Conservation (phyloP, 1,140 invertebrate species). For the Drosophila equinoxialis region DNA sequence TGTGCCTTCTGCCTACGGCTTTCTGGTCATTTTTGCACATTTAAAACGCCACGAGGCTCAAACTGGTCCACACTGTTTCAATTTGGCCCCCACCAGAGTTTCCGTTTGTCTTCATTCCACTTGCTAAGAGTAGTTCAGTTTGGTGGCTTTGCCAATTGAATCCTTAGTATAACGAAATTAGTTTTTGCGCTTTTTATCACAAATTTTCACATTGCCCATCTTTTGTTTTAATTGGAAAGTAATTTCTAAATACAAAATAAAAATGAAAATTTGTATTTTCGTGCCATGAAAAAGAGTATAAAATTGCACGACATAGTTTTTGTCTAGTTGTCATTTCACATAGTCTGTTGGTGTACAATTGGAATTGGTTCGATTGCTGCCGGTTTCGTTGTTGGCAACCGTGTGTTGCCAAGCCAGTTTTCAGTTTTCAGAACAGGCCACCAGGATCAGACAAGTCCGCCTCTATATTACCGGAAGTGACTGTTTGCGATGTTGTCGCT, state of each 20-base stretch:
- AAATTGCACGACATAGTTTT: neutral
- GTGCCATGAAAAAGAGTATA: neutral
- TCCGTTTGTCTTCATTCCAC: conserved; percentile 42
- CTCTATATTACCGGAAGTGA: conserved; percentile 47
- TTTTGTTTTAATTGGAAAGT: conserved; percentile 1
- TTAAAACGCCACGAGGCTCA: conserved; percentile 58
- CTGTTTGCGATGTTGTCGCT: conserved; percentile 48
- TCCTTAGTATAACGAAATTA: neutral
- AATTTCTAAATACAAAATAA: neutral
- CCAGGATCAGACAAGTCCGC: neutral
- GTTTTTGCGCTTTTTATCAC: neutral
- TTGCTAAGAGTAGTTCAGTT: conserved; percentile 11
- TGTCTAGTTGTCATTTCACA: neutral
- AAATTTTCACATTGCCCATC: neutral
- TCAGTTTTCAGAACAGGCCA: neutral
- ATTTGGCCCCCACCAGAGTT: conserved; percentile 58
- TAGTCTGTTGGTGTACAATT: neutral
- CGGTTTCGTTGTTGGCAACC: neutral
- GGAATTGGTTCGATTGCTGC: conserved; percentile 20
- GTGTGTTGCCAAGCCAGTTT: conserved; percentile 4
- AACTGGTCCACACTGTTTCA: conserved; percentile 51
- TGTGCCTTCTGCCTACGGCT: conserved; percentile 54
- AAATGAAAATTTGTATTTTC: neutral
- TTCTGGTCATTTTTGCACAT: conserved; percentile 61
- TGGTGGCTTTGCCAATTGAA: conserved; percentile 16